Percentiles rank a stretch among this genome's conserved stretches.
These are phyloP conservation scores for Neostethus bicornis DNA, from an alignment of 2,797 vertebrate species.

Conservation along the genomic window DNA sequence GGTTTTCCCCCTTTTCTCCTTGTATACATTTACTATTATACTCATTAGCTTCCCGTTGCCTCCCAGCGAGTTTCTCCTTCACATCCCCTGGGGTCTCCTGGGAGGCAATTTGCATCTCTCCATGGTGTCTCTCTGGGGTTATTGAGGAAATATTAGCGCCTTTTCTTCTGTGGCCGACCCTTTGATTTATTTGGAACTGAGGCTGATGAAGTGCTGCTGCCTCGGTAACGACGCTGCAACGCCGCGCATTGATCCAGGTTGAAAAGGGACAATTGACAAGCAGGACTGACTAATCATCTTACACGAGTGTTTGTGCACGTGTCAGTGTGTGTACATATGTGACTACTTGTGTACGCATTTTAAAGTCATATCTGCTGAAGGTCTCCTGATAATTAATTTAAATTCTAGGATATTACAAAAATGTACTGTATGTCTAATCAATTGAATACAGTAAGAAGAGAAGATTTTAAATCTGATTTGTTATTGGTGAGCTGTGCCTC, in stretches of 20 bases:
- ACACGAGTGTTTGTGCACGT: slow-evolving; percentile 34
- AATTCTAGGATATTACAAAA: too few species aligned
- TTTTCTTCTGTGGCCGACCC: slow-evolving; percentile 73
- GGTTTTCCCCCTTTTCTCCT: slow-evolving; percentile 56
- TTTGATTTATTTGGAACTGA: slow-evolving; percentile 79
- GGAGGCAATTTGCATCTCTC: slow-evolving; percentile 85
- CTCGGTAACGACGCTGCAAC: slow-evolving; percentile 80
- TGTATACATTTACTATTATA: slow-evolving; percentile 86
- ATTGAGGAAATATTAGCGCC: slow-evolving; percentile 81
- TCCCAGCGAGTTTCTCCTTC: slow-evolving; percentile 78
- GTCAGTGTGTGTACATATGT: slow-evolving; percentile 19
- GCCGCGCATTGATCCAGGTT: slow-evolving; percentile 76
- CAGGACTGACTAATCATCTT: slow-evolving; percentile 74
- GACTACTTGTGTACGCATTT: too few species aligned
- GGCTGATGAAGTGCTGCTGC: slow-evolving; percentile 77
- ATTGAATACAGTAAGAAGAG: too few species aligned
- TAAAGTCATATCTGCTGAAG: too few species aligned
- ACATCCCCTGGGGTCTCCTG: slow-evolving; percentile 77
- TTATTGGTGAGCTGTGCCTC: too few species aligned
- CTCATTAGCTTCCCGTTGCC: slow-evolving; percentile 84
- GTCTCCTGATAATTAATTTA: too few species aligned
- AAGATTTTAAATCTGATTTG: too few species aligned
- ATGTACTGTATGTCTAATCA: too few species aligned
- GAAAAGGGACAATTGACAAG: slow-evolving; percentile 80
- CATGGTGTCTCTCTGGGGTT: slow-evolving; percentile 78